Base-by-base conservation (phyloP, 1,140 invertebrate genomes). In the Aphaenogaster rudis region DNA sequence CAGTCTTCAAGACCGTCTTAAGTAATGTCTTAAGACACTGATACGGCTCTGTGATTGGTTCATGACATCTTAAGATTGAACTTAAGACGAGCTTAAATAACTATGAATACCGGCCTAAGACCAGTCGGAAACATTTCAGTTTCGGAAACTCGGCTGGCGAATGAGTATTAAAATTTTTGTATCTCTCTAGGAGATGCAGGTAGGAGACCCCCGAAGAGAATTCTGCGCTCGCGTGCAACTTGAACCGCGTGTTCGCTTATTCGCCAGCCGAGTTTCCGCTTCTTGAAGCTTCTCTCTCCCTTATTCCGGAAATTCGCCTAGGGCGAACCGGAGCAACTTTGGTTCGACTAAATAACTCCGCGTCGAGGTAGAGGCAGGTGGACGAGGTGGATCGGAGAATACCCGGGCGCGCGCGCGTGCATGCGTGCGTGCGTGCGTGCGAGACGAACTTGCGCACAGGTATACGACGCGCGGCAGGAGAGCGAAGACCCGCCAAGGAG, bases 261-360 rank as follows among this genome's bases (percentile, higher is more conserved):
- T n/a, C 33, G 39, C 28, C 5, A 52, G 8, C 50, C 50, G 48
- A 50, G 33, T 90, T 90, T 79, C 89, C 77, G 89, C 82, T 79
- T 89, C 67, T 66, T 42, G 17, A 71, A 82, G 42, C 17, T 67
- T 81, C 80, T 81, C 52, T 42, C 74, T 64, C 59, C 7, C 59
- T 36, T 36, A 71, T 84, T 88, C 90, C 89, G 90, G 87, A 91
- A 91, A 91, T 87, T 90, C 57, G 87, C 90, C 87, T 86, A 88
- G 66, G 50, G 90, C 89, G 42, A 88, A 69, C 21, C 71, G 72
- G 72, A 78, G 81, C 67, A 85, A 50, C 48, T 76, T 45, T 66
- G 59, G 54, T 61, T 82, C 64, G 82, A 76, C 81, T 88, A 82
- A 91, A 90, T 90, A 90, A 90, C 90, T 90, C 76, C 9, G 71